Evolutionary conservation across 2,888 invertebrate species (phyloP).

Genomic region (Brenthis daphne): DNA sequence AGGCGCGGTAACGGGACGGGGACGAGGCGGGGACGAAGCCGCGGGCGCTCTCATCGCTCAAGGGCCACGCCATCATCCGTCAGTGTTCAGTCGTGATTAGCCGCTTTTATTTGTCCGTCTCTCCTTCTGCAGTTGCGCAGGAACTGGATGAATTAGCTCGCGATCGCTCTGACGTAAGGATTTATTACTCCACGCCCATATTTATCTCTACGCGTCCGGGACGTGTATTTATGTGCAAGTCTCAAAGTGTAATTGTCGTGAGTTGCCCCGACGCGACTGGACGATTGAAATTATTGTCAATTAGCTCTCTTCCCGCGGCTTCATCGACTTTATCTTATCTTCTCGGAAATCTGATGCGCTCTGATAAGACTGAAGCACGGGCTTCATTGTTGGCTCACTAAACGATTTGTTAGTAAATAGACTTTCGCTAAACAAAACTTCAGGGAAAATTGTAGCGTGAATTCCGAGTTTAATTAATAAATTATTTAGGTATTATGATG

Average conservation of each 20-base stretch:
- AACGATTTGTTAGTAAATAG: neutral
- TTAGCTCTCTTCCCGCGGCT: slow-evolving; percentile 2
- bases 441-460: neutral
- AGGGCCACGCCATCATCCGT: slow-evolving; percentile 17
- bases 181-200: slow-evolving; percentile 31
- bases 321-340: slow-evolving; percentile 21
- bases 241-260: slow-evolving; percentile 33
- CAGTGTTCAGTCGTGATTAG: slow-evolving; percentile 25
- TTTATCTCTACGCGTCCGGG: slow-evolving; percentile 31
- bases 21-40: neutral
- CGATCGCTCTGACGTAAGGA: slow-evolving; percentile 32
- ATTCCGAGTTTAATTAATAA: neutral
- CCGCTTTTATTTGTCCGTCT: slow-evolving; percentile 26
- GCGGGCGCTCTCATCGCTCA: slow-evolving; percentile 20
- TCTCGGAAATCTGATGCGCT: slow-evolving; percentile 26
- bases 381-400: no score
- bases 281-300: slow-evolving; percentile 32
- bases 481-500: slow-evolving; percentile 13
- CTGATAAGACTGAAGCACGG: slow-evolving; percentile 4
- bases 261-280: slow-evolving; percentile 25
- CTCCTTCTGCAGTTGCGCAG: slow-evolving; percentile 15
- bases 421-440: neutral
- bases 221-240: slow-evolving; percentile 35
- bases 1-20: neutral
- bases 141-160: slow-evolving; percentile 28